Evolutionary conservation across 1,140 invertebrate species (phyloP).

Genomic region (Octopus sinensis): DNA sequence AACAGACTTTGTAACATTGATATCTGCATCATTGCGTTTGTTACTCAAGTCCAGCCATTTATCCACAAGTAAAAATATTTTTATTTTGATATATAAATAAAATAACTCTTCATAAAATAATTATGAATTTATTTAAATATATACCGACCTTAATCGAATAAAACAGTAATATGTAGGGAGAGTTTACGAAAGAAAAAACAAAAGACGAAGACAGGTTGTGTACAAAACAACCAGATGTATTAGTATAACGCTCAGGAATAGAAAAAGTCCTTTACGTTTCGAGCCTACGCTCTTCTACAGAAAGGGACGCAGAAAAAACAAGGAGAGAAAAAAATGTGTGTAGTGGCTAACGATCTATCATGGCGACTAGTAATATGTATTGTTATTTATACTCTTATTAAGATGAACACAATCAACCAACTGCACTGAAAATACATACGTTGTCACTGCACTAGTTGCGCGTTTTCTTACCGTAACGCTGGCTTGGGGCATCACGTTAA

Average conservation of each 20-base stretch:
- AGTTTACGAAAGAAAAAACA: too few relatives aligned
- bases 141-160: background rate
- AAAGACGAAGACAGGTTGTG: too few relatives aligned
- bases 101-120: background rate
- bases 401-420: conserved; percentile 6
- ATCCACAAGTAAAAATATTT: background rate
- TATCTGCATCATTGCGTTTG: background rate
- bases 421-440: background rate
- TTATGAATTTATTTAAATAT: conserved; percentile 1
- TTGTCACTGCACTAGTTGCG: background rate
- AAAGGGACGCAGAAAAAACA: too few relatives aligned
- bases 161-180: background rate
- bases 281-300: too few relatives aligned
- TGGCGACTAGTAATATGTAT: background rate
- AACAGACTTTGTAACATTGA: background rate
- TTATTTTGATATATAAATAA: conserved; percentile 3
- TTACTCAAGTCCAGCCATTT: conserved; percentile 1
- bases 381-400: background rate
- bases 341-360: too few relatives aligned
- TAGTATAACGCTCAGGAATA: too few relatives aligned
- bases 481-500: too few relatives aligned
- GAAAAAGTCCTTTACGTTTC: too few relatives aligned
- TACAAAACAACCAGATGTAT: too few relatives aligned
- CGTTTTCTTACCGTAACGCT: background rate
- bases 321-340: too few relatives aligned